Evolutionary conservation across 2,113 vertebrate genomes (phyloP).

Genomic region (Cardinalis cardinalis): DNA sequence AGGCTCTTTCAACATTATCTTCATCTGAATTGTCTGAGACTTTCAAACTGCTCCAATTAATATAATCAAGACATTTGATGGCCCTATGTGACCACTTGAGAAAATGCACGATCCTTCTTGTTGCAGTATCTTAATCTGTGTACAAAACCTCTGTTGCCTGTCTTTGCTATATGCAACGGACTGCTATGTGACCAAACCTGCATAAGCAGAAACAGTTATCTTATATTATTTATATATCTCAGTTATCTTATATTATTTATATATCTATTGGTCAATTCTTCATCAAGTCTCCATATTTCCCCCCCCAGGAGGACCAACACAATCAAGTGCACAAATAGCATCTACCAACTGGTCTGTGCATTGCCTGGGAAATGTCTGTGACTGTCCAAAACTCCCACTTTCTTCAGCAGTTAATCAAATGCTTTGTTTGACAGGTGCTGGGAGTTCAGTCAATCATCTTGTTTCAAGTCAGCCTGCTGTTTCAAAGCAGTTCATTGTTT

Average conservation of each 20-base stretch:
- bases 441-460: neutral
- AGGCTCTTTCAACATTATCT: neutral
- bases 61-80: neutral
- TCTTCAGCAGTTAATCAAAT: neutral
- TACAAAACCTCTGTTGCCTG: neutral
- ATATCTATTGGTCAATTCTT: neutral
- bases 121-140: neutral
- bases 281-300: neutral
- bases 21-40: neutral
- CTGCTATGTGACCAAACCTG: neutral
- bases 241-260: neutral
- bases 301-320: neutral
- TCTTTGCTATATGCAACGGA: neutral
- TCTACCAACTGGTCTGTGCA: neutral
- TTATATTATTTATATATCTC: neutral
- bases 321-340: neutral
- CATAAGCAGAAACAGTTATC: neutral
- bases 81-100: neutral
- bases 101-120: neutral
- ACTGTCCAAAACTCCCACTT: neutral
- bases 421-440: neutral
- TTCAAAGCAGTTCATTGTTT: neutral
- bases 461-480: neutral
- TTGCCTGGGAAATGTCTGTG: neutral
- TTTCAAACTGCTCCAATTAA: neutral